These are phyloP conservation scores for Morelia viridis DNA, from an alignment of 2,797 vertebrate species.

Conservation along the genomic window DNA sequence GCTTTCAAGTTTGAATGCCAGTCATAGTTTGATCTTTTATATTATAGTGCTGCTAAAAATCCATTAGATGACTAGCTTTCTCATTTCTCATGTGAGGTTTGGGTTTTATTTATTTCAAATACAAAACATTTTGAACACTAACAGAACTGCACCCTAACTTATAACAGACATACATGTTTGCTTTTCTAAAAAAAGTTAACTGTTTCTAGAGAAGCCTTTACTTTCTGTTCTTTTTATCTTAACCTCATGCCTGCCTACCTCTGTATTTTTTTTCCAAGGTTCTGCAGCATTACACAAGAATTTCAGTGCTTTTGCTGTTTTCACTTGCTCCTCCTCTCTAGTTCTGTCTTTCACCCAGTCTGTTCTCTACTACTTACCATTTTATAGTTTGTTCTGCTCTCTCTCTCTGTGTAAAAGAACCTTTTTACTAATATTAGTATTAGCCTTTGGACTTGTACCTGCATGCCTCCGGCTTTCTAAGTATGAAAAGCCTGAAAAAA, in stretches of 20 bases:
- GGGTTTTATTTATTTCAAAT: background rate
- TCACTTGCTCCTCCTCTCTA: background rate
- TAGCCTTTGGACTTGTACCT: background rate
- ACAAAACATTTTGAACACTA: background rate
- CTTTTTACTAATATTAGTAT: background rate
- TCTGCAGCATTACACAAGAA: background rate
- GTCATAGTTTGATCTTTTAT: background rate
- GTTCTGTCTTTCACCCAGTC: background rate
- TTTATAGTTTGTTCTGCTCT: background rate
- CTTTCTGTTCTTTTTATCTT: background rate
- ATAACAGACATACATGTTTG: background rate
- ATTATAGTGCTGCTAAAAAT: background rate
- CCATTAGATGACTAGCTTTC: background rate
- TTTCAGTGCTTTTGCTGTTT: background rate
- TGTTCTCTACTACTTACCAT: background rate
- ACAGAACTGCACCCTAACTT: background rate
- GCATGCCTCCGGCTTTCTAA: background rate
- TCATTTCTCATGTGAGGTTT: background rate
- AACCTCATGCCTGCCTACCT: background rate
- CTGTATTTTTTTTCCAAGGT: background rate
- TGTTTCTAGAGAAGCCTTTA: background rate
- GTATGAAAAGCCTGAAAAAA: background rate
- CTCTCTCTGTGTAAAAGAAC: background rate
- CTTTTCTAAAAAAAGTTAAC: background rate
- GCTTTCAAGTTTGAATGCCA: background rate